Evolutionary conservation across 2,113 vertebrate genomes (phyloP), one percentile per base, ranked within the genome.

Genomic region (Phoxinus phoxinus): DNA sequence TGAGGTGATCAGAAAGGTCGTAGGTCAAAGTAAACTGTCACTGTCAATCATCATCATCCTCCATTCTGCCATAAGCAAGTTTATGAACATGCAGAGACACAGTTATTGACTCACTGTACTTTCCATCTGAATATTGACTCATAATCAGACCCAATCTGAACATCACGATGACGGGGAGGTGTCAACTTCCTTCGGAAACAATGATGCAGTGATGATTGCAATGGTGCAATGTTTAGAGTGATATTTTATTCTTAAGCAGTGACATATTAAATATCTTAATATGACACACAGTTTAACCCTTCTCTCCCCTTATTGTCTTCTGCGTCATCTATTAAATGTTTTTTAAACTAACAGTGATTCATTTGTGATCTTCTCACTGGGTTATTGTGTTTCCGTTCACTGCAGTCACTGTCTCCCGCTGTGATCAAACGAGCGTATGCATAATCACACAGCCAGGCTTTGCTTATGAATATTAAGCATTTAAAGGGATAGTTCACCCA

Each of bases 21-120:
- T 9, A 30, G n/a, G 48, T 75, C 27, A 77, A 6, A 56, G 74
- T 12, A 25, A n/a, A 35, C 19, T 23, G 72, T 76, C 51, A 13
- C n/a, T n/a, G n/a, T n/a, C n/a, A n/a, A n/a, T n/a, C n/a, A 41
- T 79, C 30, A 12, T 56, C 75, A 6, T 32, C 75, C 12, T n/a
- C n/a, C 41, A 9, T 37, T 58, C 19, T 77, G 30, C 75, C 30
- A 10, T 13, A 2, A 37, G 53, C 11, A 11, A 6, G 35, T 41
- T 74, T 8, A 3, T 41, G 5, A 46, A 27, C 71, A 7, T 51
- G 48, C 75, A 25, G 53, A 44, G 46, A 13, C 71, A 44, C 77
- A 2, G 77, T 44, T 80, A 80, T 61, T 61, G 77, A 61, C n/a
- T 80, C 77, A 44, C 77, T 80, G 76, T 59, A 79, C 13, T 79